phyloP scores from a whole-genome alignment of 2,797 vertebrate species.

The Erpetoichthys calabaricus region DNA sequence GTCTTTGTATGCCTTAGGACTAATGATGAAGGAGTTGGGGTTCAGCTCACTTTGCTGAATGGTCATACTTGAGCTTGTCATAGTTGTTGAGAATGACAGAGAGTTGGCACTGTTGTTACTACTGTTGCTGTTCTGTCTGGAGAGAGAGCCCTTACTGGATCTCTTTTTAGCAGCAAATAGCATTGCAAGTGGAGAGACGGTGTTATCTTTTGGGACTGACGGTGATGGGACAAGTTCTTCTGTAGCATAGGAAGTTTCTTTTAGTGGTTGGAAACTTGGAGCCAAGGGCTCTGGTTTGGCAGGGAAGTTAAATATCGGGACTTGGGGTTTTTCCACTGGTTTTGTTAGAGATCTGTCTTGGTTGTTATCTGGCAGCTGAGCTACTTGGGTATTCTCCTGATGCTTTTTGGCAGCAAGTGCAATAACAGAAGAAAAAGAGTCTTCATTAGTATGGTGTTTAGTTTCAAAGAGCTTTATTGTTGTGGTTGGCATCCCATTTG shows the following conservation, averaged over 20 bases:
- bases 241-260: neutral
- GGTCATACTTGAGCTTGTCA: slow-evolving; percentile 17
- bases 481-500: no score
- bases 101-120: slow-evolving; percentile 13
- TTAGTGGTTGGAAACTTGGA: no score
- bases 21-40: slow-evolving; percentile 31
- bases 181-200: slow-evolving; percentile 47
- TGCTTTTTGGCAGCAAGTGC: no score
- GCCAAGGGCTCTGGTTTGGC: no score
- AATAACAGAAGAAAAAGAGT: no score
- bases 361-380: no score
- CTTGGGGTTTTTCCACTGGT: no score
- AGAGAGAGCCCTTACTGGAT: slow-evolving; percentile 34
- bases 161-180: slow-evolving; percentile 53
- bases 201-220: slow-evolving; percentile 20
- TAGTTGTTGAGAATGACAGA: slow-evolving; percentile 5
- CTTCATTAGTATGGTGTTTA: no score
- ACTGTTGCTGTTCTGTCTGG: slow-evolving; percentile 28
- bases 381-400: no score
- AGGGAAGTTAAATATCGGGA: no score
- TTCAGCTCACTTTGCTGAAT: slow-evolving; percentile 24
- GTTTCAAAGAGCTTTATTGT: no score
- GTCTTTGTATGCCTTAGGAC: slow-evolving; percentile 17
- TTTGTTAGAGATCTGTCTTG: no score
- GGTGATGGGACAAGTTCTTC: slow-evolving; percentile 15